Evolutionary conservation across 2,888 invertebrate species (phyloP).

Genomic region (Podabrus alpinus): DNA sequence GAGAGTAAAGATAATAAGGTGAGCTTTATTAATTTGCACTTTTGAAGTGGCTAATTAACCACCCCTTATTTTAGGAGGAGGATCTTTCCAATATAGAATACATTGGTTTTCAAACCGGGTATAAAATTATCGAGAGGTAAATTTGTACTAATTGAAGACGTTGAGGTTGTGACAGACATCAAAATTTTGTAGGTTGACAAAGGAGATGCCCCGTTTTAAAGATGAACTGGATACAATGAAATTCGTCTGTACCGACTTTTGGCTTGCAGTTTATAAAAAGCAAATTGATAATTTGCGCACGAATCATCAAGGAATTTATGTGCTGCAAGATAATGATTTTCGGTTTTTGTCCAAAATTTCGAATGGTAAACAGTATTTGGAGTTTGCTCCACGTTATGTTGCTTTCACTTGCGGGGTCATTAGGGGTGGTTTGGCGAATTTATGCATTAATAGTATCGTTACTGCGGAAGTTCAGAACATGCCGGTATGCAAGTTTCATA

Average conservation of each 20-base stretch:
- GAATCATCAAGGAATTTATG: slow-evolving; percentile 98
- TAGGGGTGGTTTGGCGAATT: slow-evolving; percentile 91
- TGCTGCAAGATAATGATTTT: slow-evolving; percentile 94
- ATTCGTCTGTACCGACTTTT: slow-evolving; percentile 98
- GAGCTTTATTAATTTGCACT: slow-evolving; percentile 15
- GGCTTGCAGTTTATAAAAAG: slow-evolving; percentile 97
- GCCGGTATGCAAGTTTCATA: slow-evolving; percentile 92
- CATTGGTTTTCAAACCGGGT: slow-evolving; percentile 83
- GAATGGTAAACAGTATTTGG: slow-evolving; percentile 87
- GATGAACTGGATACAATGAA: slow-evolving; percentile 98
- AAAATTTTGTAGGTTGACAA: slow-evolving; percentile 66
- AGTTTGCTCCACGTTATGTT: slow-evolving; percentile 88
- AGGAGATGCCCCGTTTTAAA: slow-evolving; percentile 91
- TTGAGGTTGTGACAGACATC: slow-evolving; percentile 10
- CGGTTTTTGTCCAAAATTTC: slow-evolving; percentile 87
- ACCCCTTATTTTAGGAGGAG: slow-evolving; percentile 58
- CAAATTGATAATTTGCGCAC: slow-evolving; percentile 97
- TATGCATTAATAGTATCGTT: slow-evolving; percentile 91
- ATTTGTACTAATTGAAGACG: neutral
- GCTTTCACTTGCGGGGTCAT: slow-evolving; percentile 96
- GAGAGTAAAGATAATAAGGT: slow-evolving; percentile 61
- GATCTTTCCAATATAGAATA: slow-evolving; percentile 80
- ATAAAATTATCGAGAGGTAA: slow-evolving; percentile 78
- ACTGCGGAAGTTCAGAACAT: slow-evolving; percentile 92
- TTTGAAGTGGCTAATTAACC: neutral